Evolutionary conservation across 2,888 invertebrate species (phyloP).

Genomic region (Perizoma flavofasciatum): DNA sequence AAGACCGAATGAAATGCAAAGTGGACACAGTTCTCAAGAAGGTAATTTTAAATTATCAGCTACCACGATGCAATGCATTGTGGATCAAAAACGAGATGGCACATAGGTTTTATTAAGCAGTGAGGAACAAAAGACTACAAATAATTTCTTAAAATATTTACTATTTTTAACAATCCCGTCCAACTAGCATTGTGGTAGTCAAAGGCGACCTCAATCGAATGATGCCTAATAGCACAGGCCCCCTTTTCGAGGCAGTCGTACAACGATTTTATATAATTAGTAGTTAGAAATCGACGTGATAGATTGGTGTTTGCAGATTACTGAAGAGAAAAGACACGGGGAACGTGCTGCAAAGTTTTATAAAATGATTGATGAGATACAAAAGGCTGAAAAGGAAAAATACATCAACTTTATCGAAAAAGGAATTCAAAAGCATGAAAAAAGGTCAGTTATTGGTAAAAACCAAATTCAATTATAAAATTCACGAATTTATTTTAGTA

Average conservation of each 20-base stretch:
- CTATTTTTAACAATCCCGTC: no score
- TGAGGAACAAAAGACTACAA: no score
- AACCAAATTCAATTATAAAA: neutral
- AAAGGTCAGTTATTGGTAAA: slow-evolving; percentile 34
- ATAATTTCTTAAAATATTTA: no score
- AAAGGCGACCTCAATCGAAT: no score
- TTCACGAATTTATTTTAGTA: neutral
- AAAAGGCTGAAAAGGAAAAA: slow-evolving; percentile 44
- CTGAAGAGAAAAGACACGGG: slow-evolving; percentile 40
- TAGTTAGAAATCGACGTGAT: no score
- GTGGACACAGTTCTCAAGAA: slow-evolving; percentile 43
- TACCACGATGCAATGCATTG: no score
- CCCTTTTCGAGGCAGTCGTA: no score
- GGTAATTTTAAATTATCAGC: slow-evolving; percentile 25
- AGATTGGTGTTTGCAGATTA: slow-evolving; percentile 41
- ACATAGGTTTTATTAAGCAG: no score
- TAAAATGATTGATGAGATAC: slow-evolving; percentile 44
- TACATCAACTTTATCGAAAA: slow-evolving; percentile 54
- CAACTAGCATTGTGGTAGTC: no score
- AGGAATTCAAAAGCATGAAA: slow-evolving; percentile 41
- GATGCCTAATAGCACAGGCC: no score
- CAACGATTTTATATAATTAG: no score
- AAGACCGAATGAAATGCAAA: slow-evolving; percentile 46
- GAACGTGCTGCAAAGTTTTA: slow-evolving; percentile 39
- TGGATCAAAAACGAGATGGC: no score